phyloP scores from a whole-genome alignment of 2,888 invertebrate species.

The Plebejus melissa region DNA sequence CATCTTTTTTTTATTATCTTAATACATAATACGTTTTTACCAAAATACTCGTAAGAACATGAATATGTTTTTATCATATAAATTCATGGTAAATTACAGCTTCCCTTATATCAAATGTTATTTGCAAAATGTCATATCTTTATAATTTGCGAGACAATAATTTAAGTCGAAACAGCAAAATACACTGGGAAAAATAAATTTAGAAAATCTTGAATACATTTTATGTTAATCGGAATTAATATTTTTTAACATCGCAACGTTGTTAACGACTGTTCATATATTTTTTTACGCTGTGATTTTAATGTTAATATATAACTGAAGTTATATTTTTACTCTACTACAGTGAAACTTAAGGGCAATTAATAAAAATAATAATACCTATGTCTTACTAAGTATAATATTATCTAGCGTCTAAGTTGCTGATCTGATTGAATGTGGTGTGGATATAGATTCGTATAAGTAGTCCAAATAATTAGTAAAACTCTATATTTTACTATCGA shows the following conservation, averaged over 20 bases:
- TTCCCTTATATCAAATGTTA: constrained; percentile 6
- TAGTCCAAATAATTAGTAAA: background rate
- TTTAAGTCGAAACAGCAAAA: background rate
- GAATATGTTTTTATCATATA: background rate
- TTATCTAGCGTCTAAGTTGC: too few species aligned
- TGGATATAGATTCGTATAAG: too few species aligned
- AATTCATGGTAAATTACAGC: background rate
- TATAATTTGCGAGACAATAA: background rate
- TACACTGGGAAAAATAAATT: constrained; percentile 6
- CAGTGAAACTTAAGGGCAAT: background rate
- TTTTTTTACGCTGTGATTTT: background rate
- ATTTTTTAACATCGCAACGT: background rate
- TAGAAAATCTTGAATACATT: constrained; percentile 16
- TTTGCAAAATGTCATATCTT: background rate
- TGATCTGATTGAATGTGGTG: background rate
- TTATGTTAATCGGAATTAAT: constrained; percentile 1
- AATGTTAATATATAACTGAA: background rate
- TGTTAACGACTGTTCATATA: background rate
- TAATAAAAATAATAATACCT: too few species aligned
- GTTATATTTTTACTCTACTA: background rate
- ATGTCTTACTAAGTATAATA: too few species aligned
- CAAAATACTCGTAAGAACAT: background rate
- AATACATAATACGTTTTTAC: background rate
- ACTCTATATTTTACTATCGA: background rate
- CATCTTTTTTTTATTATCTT: background rate